phyloP scores from a whole-genome alignment of 2,113 vertebrate genomes.

The Motacilla tschutschensis region DNA sequence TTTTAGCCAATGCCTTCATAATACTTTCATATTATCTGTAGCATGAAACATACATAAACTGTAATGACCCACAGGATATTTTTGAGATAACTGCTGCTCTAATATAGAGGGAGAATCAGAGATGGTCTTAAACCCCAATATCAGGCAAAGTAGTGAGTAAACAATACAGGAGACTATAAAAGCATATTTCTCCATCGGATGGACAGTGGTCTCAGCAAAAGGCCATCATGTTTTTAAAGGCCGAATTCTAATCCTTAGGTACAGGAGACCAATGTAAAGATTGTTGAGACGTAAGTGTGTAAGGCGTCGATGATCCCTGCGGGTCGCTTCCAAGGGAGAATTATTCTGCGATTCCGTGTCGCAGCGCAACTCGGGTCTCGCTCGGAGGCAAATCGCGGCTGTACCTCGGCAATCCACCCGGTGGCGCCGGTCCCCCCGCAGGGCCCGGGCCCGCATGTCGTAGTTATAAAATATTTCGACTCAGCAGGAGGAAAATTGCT shows the following conservation, averaged over 20 bases:
- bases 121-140: neutral
- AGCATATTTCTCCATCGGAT: neutral
- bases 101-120: neutral
- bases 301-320: neutral
- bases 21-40: neutral
- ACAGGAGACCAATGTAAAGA: neutral
- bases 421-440: neutral
- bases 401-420: neutral
- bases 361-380: rapidly evolving
- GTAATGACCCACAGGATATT: neutral
- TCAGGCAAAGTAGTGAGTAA: neutral
- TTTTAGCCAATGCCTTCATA: neutral
- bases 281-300: neutral
- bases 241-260: neutral
- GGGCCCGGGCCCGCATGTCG: neutral
- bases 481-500: neutral
- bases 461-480: neutral
- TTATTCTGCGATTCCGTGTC: rapidly evolving
- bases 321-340: neutral
- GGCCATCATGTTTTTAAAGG: neutral
- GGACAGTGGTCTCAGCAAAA: neutral
- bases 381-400: neutral
- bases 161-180: neutral
- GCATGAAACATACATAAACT: neutral
- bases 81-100: neutral